A percentile compares a stretch with the other conserved stretches of the same genome.
phyloP scores from a whole-genome alignment of 2,797 vertebrate species.

The Rhyacichthys aspro region DNA sequence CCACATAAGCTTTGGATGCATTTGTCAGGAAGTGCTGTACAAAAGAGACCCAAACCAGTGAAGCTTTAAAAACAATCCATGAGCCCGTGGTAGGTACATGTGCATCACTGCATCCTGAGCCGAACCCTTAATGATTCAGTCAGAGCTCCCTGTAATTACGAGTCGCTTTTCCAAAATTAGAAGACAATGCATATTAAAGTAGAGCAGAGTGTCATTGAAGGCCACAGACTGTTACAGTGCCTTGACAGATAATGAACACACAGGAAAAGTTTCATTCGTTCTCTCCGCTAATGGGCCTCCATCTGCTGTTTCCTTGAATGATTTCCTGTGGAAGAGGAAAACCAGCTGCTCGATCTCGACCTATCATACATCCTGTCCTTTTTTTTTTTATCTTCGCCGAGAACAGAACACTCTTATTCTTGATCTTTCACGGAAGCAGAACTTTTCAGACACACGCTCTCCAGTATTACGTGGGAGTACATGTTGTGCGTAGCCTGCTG shows the following conservation, averaged over 20 bases:
- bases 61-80: too few species aligned
- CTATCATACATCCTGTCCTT: neutral
- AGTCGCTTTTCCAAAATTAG: too few species aligned
- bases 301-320: conserved; percentile 57
- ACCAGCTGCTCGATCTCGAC: conserved; percentile 55
- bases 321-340: conserved; percentile 51
- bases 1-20: too few species aligned
- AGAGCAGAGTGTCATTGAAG: conserved; percentile 23
- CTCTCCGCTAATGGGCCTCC: conserved; percentile 44
- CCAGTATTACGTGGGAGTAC: conserved; percentile 6
- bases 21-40: too few species aligned
- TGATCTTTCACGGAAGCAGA: conserved; percentile 5
- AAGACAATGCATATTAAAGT: conserved; percentile 3
- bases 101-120: too few species aligned
- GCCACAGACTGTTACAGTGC: conserved; percentile 34
- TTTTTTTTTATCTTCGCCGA: too few species aligned
- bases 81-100: too few species aligned
- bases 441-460: conserved; percentile 6
- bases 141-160: conserved; percentile 22
- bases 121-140: conserved; percentile 15
- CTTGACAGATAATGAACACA: conserved; percentile 33
- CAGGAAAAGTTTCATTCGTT: conserved; percentile 53
- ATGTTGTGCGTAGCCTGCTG: conserved; percentile 46
- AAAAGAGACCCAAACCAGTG: too few species aligned
- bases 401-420: neutral